Base-by-base conservation (phyloP, 2,888 invertebrate species). In the Stomorhina lunata region DNA sequence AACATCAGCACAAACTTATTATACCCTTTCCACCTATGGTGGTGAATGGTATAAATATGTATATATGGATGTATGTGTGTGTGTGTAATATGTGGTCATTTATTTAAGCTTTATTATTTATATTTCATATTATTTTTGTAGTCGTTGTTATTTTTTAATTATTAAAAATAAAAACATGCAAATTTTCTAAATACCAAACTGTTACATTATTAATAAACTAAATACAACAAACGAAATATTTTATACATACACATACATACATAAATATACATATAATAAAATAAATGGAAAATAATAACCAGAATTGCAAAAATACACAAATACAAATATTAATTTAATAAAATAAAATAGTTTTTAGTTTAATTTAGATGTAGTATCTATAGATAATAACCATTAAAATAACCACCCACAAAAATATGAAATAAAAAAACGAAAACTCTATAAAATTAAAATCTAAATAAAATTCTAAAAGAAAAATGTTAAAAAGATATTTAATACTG, bases 301-400 rank as follows among this genome's bases (percentile, higher is more conserved):
- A n/a, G n/a, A n/a, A n/a, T n/a, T n/a, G n/a, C n/a, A n/a, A n/a
- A n/a, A n/a, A n/a, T n/a, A n/a, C n/a, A n/a, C n/a, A n/a, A n/a
- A n/a, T n/a, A n/a, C n/a, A 68, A 78, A 71, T 78, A 50, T 34
- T 20, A 50, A 20, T 45, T 43, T 45, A 63, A 48, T 32, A 48
- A 65, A 43, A 66, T 25, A n/a, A n/a, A n/a, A n/a, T n/a, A n/a
- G n/a, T n/a, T n/a, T n/a, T n/a, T n/a, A n/a, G n/a, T n/a, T n/a
- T n/a, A 32, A 34, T 20, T 65, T 48, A 76, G 55, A 40, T 69
- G 20, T 50, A n/a, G n/a, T n/a, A n/a, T n/a, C n/a, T n/a, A 48
- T 22, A 32, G 65, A 76, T 68, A 66, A 77, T 6, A 73, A 45
- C 32, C 17, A 72, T 59, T 53, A 59, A 63, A 66, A 72, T 55